phyloP scores from a whole-genome alignment of 2,113 vertebrate genomes.

The Heterotilapia buettikoferi region DNA sequence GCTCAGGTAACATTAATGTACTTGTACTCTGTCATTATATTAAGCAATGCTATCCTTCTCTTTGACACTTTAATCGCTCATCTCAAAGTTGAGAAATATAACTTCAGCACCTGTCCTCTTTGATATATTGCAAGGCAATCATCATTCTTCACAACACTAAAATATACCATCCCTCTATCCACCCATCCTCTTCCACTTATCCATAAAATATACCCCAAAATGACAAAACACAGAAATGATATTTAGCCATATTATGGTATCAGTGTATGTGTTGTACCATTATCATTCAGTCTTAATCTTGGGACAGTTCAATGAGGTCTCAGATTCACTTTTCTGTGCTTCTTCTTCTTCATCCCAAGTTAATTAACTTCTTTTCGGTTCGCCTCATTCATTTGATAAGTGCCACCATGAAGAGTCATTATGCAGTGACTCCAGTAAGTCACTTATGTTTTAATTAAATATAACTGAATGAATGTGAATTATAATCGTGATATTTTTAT shows the following conservation, averaged over 20 bases:
- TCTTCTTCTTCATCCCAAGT: background rate
- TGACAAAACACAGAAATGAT: background rate
- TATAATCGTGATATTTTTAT: background rate
- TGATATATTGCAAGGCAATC: background rate
- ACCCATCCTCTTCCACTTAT: background rate
- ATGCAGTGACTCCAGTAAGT: background rate
- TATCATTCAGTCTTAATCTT: background rate
- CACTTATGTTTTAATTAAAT: background rate
- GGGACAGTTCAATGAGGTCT: background rate
- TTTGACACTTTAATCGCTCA: background rate
- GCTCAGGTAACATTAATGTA: background rate
- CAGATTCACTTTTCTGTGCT: background rate
- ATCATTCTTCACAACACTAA: background rate
- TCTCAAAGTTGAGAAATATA: background rate
- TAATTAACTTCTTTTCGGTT: background rate
- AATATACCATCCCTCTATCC: background rate
- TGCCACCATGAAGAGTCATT: background rate
- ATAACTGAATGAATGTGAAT: background rate
- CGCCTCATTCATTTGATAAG: background rate
- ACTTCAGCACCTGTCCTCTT: background rate
- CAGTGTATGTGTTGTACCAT: background rate
- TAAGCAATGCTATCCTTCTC: background rate
- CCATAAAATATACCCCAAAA: background rate
- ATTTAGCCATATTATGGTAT: background rate
- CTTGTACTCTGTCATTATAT: background rate